Conservation (phyloP, 1,140 invertebrate genomes). For the Uloborus diversus region DNA sequence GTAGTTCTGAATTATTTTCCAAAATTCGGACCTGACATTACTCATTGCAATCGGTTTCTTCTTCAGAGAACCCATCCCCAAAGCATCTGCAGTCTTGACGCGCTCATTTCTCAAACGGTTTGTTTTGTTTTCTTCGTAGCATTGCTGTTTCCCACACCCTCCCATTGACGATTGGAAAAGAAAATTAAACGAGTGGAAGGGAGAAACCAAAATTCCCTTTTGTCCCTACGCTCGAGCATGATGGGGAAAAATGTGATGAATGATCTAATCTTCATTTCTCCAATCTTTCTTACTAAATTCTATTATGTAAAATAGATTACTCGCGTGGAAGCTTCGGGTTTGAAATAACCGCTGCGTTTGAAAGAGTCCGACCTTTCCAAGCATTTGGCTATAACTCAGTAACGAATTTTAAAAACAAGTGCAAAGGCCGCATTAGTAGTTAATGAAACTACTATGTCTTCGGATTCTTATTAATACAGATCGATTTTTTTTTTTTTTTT, state of each 20-base stretch:
- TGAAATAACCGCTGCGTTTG: conserved; percentile 38
- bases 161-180: neutral
- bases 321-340: conserved; percentile 10
- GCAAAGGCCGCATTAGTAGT: too few species aligned
- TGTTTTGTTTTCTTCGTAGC: too few species aligned
- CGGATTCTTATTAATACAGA: too few species aligned
- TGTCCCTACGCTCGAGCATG: neutral
- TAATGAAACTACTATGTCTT: too few species aligned
- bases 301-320: conserved; percentile 38
- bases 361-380: conserved; percentile 15
- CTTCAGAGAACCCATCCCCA: too few species aligned
- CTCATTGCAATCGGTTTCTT: too few species aligned
- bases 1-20: too few species aligned
- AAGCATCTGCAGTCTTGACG: too few species aligned
- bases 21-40: too few species aligned
- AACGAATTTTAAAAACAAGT: conserved; percentile 12
- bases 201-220: conserved; percentile 1
- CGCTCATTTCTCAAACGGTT: too few species aligned
- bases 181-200: neutral
- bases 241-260: conserved; percentile 38
- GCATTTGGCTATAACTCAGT: conserved; percentile 23
- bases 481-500: too few species aligned
- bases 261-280: conserved; percentile 44
- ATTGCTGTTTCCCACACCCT: too few species aligned
- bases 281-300: conserved; percentile 46